Conservation (phyloP, 2,113 vertebrate species). For the Rhineura floridana region DNA sequence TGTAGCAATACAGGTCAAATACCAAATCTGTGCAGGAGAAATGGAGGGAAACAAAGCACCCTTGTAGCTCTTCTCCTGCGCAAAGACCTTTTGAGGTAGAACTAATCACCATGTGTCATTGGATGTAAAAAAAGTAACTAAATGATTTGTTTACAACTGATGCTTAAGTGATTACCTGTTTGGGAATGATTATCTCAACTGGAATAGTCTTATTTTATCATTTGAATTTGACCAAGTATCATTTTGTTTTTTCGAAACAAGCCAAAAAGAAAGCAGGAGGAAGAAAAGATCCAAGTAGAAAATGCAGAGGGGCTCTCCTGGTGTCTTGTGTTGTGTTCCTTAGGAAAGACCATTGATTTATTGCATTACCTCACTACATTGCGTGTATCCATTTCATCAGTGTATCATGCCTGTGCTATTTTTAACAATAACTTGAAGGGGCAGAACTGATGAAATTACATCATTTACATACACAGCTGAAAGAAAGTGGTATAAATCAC, state of each 20-base stretch:
- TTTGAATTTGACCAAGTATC: neutral
- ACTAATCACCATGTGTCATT: neutral
- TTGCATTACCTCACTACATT: slow-evolving; percentile 65
- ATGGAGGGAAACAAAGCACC: neutral
- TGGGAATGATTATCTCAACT: neutral
- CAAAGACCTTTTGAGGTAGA: neutral
- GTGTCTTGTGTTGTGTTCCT: slow-evolving; percentile 39
- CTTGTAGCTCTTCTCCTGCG: neutral
- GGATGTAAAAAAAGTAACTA: neutral
- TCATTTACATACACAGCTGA: slow-evolving; percentile 65
- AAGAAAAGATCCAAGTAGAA: slow-evolving; percentile 1
- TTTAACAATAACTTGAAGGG: slow-evolving; percentile 66
- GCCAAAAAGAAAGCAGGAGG: neutral
- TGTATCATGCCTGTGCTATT: slow-evolving; percentile 57
- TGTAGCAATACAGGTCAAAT: neutral
- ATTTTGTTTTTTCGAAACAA: neutral
- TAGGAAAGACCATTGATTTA: slow-evolving; percentile 33
- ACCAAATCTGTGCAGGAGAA: neutral
- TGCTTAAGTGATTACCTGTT: neutral
- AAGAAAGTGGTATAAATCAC: slow-evolving; percentile 56
- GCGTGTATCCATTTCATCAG: slow-evolving; percentile 76
- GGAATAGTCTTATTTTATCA: neutral
- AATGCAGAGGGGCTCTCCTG: slow-evolving; percentile 35
- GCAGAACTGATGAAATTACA: slow-evolving; percentile 73
- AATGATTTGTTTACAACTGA: neutral